phyloP scores from a whole-genome alignment of 2,797 vertebrate species.

The Delichon dasypus region DNA sequence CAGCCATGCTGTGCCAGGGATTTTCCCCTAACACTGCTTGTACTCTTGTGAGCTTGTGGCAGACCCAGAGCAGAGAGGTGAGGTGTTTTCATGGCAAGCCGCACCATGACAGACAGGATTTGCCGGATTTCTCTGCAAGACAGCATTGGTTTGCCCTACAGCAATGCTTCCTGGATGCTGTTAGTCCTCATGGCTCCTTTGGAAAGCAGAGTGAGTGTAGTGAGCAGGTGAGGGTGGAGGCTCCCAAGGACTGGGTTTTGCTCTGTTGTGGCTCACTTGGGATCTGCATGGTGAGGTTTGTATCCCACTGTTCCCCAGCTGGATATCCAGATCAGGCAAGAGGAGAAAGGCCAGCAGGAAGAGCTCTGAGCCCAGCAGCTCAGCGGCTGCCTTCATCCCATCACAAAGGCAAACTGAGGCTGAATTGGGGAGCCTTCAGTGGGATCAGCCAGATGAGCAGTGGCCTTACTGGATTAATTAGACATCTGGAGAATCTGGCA shows the following conservation, averaged over 20 bases:
- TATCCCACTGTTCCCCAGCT: background rate
- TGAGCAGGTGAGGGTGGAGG: background rate
- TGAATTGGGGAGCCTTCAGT: background rate
- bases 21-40: too few species aligned
- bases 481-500: conserved; percentile 55
- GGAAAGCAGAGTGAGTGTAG: background rate
- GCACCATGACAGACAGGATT: background rate
- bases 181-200: background rate
- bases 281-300: background rate
- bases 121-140: background rate
- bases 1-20: background rate
- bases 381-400: background rate
- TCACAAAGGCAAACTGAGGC: background rate
- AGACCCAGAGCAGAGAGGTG: background rate
- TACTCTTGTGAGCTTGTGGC: background rate
- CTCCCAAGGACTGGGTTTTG: background rate
- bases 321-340: background rate
- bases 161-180: background rate
- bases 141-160: fast-evolving
- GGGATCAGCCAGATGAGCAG: conserved; percentile 8
- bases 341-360: background rate
- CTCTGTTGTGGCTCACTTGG: background rate
- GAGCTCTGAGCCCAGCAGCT: background rate
- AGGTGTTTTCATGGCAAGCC: background rate
- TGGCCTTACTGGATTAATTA: conserved; percentile 37